A percentile compares a stretch with the other conserved stretches of the same genome.
Conservation (phyloP, 1,140 invertebrate species). For the Maconellicoccus hirsutus region DNA sequence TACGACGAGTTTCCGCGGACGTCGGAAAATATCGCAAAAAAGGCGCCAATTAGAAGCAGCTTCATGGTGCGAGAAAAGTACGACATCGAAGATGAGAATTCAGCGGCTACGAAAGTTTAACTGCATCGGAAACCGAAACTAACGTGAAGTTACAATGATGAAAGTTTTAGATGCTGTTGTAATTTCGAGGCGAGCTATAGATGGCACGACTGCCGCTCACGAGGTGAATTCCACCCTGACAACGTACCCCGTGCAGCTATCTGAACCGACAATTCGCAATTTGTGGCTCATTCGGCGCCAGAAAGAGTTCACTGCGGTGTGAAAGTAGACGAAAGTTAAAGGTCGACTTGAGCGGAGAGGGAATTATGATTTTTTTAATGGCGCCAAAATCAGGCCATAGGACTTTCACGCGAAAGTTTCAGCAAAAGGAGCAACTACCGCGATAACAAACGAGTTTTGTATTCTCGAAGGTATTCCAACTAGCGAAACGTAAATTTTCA, state of each 20-base stretch:
- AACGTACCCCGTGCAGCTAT: neutral
- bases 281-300: neutral
- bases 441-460: no score
- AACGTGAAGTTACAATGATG: neutral
- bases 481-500: no score
- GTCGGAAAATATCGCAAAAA: slow-evolving; percentile 16
- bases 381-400: no score
- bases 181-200: neutral
- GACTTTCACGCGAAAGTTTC: no score
- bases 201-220: neutral
- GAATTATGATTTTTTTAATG: no score
- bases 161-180: neutral
- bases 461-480: no score
- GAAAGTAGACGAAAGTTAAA: no score
- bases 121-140: neutral
- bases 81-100: slow-evolving; percentile 13
- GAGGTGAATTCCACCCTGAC: neutral
- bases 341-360: no score
- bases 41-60: slow-evolving; percentile 7
- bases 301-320: neutral
- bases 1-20: slow-evolving; percentile 1
- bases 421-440: no score
- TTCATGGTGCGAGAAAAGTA: neutral
- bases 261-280: neutral
- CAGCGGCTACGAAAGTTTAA: neutral